Conservation (phyloP, 2,113 vertebrate species). For the Spermophilus dauricus region DNA sequence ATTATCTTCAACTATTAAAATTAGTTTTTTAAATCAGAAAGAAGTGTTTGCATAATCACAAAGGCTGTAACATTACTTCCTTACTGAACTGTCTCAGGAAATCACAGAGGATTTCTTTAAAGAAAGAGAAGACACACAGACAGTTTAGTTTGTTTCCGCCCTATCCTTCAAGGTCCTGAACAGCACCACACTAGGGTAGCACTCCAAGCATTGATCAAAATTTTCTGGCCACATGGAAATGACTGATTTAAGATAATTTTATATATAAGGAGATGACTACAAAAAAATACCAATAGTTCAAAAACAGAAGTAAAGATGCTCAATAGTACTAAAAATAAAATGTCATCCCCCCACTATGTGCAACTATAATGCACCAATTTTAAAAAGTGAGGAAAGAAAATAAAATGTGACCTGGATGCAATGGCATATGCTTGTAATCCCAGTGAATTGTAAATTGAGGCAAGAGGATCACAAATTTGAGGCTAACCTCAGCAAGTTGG, state of each 20-base stretch:
- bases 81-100: background rate
- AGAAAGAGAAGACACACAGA: background rate
- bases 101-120: constrained; percentile 12
- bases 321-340: background rate
- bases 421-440: too few species aligned
- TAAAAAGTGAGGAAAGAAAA: too few species aligned
- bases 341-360: background rate
- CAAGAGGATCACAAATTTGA: too few species aligned
- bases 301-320: constrained; percentile 17
- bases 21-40: constrained; percentile 43
- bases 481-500: too few species aligned
- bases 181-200: background rate
- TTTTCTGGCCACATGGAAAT: constrained; percentile 3
- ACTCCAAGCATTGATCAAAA: constrained; percentile 21
- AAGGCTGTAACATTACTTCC: background rate
- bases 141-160: background rate
- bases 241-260: constrained; percentile 10
- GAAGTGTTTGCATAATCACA: background rate
- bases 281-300: background rate
- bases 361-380: too few species aligned
- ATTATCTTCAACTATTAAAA: constrained; percentile 56
- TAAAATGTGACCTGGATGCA: too few species aligned
- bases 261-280: background rate
- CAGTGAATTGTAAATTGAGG: too few species aligned
- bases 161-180: background rate